These are phyloP conservation scores for Noturus placidus DNA, from an alignment of 2,113 vertebrate species.

Conservation along the genomic window DNA sequence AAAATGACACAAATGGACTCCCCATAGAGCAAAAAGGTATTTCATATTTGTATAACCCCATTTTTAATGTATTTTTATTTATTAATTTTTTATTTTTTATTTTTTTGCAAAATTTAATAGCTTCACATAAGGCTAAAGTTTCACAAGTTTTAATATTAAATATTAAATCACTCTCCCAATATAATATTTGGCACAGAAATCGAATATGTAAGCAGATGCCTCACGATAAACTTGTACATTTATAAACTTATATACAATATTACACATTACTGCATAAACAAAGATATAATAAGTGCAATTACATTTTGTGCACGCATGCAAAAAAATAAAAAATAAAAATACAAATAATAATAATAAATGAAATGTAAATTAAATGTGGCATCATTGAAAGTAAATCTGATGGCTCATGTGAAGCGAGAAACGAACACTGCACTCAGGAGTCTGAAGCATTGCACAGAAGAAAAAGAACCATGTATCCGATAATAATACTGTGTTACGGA, in stretches of 20 bases:
- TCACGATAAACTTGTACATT: slow-evolving; percentile 44
- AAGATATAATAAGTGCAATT: slow-evolving; percentile 51
- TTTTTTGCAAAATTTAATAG: neutral
- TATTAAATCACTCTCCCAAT: slow-evolving; percentile 49
- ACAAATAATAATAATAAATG: neutral
- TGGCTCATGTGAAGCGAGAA: neutral
- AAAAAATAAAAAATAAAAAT: neutral
- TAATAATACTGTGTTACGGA: slow-evolving; percentile 47
- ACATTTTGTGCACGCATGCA: slow-evolving; percentile 48
- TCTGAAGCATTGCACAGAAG: slow-evolving; percentile 37
- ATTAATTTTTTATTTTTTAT: neutral
- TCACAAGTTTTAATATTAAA: slow-evolving; percentile 25
- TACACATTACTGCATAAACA: slow-evolving; percentile 53
- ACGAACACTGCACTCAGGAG: slow-evolving; percentile 30
- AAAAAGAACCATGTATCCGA: neutral
- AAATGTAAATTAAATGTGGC: slow-evolving; percentile 13
- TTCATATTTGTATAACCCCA: neutral
- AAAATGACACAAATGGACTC: neutral
- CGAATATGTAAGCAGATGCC: slow-evolving; percentile 27
- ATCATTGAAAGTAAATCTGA: neutral
- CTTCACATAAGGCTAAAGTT: slow-evolving; percentile 44
- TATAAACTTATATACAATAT: slow-evolving; percentile 55
- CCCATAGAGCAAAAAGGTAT: neutral
- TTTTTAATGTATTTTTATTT: no score
- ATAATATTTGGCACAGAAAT: slow-evolving; percentile 53